These are phyloP conservation scores for Scylla paramamosain DNA, from an alignment of 1,140 invertebrate genomes.

Conservation along the genomic window DNA sequence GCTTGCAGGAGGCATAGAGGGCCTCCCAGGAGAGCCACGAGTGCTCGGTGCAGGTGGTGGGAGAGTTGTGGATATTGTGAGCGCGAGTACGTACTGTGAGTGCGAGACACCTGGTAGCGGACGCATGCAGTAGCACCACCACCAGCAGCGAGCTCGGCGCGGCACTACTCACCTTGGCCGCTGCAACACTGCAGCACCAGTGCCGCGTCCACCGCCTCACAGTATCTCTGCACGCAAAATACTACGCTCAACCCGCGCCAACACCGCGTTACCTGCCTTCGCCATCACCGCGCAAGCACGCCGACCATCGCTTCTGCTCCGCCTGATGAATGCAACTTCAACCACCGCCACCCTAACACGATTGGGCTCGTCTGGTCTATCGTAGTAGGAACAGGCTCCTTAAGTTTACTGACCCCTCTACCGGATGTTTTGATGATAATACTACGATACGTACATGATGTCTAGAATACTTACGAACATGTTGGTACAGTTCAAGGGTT, in stretches of 20 bases:
- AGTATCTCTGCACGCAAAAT: conserved; percentile 71
- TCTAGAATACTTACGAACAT: conserved; percentile 4
- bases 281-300: conserved; percentile 64
- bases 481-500: not conserved
- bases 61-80: conserved; percentile 39
- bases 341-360: conserved; percentile 10
- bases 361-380: not conserved
- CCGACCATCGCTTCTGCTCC: conserved; percentile 55
- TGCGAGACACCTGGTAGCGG: conserved; percentile 61
- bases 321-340: conserved; percentile 65
- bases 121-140: conserved; percentile 62
- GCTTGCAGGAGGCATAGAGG: conserved; percentile 71
- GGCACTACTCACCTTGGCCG: conserved; percentile 70
- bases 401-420: not conserved
- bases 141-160: conserved; percentile 61
- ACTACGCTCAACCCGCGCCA: conserved; percentile 66
- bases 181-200: conserved; percentile 68
- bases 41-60: conserved; percentile 65
- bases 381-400: not conserved
- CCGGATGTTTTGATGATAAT: not conserved
- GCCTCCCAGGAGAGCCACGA: conserved; percentile 58
- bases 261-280: conserved; percentile 61
- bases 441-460: not conserved
- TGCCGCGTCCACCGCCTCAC: conserved; percentile 62
- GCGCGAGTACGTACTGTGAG: conserved; percentile 62